Conservation (phyloP, 2,888 invertebrate species). For the Hedychridium roseum region DNA sequence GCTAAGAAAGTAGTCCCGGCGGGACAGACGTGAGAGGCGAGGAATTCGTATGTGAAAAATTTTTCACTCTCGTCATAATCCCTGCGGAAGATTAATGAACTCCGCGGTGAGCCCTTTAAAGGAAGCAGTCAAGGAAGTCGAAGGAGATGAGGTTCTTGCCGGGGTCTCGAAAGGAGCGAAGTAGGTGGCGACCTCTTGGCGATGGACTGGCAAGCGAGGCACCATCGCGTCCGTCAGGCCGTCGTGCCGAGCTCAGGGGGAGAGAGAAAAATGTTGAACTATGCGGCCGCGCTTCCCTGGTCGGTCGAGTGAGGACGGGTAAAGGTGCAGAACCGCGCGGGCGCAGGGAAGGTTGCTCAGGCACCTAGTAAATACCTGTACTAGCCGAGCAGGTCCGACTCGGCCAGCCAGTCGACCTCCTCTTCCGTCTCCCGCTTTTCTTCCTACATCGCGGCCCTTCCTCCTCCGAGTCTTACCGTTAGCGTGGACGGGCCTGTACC, state of each 20-base stretch:
- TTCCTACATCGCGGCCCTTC: conserved; percentile 18
- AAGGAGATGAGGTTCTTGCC: background rate
- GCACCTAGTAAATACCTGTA: conserved; percentile 52
- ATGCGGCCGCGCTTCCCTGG: conserved; percentile 35
- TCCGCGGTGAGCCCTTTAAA: conserved; percentile 15
- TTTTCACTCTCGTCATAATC: conserved; percentile 35
- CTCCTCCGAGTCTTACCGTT: conserved; percentile 46
- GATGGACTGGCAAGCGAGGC: conserved; percentile 24
- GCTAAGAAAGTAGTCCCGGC: conserved; percentile 1
- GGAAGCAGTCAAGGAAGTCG: background rate
- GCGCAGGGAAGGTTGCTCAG: conserved; percentile 24
- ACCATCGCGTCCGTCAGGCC: conserved; percentile 28
- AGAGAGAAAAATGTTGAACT: conserved; percentile 37
- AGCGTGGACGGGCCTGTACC: conserved; percentile 21
- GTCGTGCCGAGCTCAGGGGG: conserved; percentile 8
- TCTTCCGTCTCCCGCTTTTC: conserved; percentile 12
- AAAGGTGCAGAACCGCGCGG: conserved; percentile 5
- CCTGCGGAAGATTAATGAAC: conserved; percentile 31
- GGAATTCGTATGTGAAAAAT: background rate
- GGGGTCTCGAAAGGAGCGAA: conserved; percentile 7
- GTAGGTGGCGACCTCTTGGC: conserved; percentile 41
- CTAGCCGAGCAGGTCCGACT: conserved; percentile 49
- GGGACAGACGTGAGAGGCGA: background rate
- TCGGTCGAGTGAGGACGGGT: conserved; percentile 23
- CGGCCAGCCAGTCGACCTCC: conserved; percentile 34